Base-by-base conservation (phyloP, 2,797 vertebrate genomes). In the Enteromius viviparus region DNA sequence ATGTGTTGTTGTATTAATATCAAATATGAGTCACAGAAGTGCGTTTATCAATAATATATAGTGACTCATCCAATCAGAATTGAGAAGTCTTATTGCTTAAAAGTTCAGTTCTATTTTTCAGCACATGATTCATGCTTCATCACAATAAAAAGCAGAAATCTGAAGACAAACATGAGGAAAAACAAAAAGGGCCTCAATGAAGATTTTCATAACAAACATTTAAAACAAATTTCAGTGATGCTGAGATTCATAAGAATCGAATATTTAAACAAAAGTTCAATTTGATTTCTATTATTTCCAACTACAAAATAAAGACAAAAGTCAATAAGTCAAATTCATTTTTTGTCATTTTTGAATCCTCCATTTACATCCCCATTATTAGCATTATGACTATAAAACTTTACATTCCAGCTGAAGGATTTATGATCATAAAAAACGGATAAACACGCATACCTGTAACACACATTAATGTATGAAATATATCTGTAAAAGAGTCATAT, bases 11-110 rank as follows among this genome's bases (percentile, higher is more conserved):
- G 17, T 8, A 53, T n/a, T 55, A 55, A 62, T 62, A 62, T 62
- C 2, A 5, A 62, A 62, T 6, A 1, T 29, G 23, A 17, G 26
- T 71, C 68, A 29, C 70, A 32, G 45, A 71, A 5, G 45, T 32
- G 23, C 10, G 15, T 49, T 49, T 32, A 51, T 72, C 8, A 3
- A 11, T 23, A 49, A 32, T 32, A 32, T 11, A 19, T 3, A 0
- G 8, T 12, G 70, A 29, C 9, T 72, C 70, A 32, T 72, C 45
- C 70, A 32, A 72, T 49, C 45, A 71, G 69, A 71, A 17, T 17
- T 47, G 11, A 60, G 23, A 12, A 26, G 37, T 69, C 45, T 42
- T 6, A 29, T 29, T 10, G 21, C 29, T 72, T 34, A 9, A 34
- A 34, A 2, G 29, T 53, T 74, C 32, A 21, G 17, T 32, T 37